Evolutionary conservation across 2,113 vertebrate genomes (phyloP).

Genomic region (Myocastor coypus): DNA sequence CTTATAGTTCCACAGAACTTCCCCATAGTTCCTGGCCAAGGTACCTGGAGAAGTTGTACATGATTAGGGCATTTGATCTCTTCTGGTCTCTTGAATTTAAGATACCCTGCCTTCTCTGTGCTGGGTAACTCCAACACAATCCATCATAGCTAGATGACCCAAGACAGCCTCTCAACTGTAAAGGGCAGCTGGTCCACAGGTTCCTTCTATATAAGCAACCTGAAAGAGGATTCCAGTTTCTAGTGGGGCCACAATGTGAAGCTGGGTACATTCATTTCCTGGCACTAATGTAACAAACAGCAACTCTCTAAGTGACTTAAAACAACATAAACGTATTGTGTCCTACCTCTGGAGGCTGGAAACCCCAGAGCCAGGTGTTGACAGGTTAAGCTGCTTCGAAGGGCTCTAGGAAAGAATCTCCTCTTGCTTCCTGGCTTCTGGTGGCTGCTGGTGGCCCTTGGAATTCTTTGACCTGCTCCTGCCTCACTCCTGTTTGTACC

Average conservation of each 20-base stretch:
- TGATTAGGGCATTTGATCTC: neutral
- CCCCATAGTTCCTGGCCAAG: neutral
- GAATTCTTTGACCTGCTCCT: too few species aligned
- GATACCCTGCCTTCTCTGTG: neutral
- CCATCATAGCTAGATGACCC: neutral
- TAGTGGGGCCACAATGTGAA: accelerated
- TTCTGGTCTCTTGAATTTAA: neutral
- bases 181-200: neutral
- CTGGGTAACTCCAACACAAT: neutral
- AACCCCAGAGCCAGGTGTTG: neutral
- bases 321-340: neutral
- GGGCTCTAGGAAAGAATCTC: too few species aligned
- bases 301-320: neutral
- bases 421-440: neutral
- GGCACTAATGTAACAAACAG: neutral
- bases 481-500: neutral
- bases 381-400: neutral
- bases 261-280: neutral
- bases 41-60: too few species aligned
- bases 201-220: neutral
- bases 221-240: neutral
- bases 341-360: neutral
- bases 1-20: neutral
- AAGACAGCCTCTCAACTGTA: neutral
- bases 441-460: neutral